Evolutionary conservation across 2,113 vertebrate species (phyloP).

Genomic region (Progne subis): DNA sequence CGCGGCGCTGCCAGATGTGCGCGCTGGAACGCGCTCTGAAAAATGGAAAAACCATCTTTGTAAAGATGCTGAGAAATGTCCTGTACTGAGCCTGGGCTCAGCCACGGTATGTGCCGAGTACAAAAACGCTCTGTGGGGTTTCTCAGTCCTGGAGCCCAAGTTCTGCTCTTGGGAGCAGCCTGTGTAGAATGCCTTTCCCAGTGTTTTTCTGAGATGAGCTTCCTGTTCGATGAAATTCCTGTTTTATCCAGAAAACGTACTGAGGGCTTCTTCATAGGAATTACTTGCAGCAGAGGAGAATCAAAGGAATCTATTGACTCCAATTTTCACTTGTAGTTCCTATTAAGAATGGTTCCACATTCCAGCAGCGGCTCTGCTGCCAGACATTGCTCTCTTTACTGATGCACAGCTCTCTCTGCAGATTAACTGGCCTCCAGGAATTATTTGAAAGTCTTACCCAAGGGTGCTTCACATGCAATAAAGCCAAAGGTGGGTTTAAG

Average conservation of each 20-base stretch:
- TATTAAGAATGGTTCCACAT: background rate
- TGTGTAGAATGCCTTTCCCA: constrained; percentile 20
- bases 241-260: constrained; percentile 1
- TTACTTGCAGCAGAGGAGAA: constrained; percentile 29
- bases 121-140: background rate
- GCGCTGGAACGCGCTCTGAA: constrained; percentile 16
- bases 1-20: constrained; percentile 60
- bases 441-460: background rate
- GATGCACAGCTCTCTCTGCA: background rate
- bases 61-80: constrained; percentile 61
- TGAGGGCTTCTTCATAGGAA: background rate
- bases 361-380: background rate
- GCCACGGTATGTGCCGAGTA: constrained; percentile 48
- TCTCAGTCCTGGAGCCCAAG: constrained; percentile 19
- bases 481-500: background rate
- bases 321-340: constrained; percentile 15
- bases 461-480: background rate
- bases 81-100: constrained; percentile 47
- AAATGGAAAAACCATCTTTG: constrained; percentile 69
- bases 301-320: constrained; percentile 5
- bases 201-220: constrained; percentile 33
- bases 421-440: background rate
- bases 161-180: constrained; percentile 9
- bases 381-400: background rate
- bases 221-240: background rate